Evolutionary conservation across 2,888 invertebrate species (phyloP).

Genomic region (Caenorhabditis sp.): DNA sequence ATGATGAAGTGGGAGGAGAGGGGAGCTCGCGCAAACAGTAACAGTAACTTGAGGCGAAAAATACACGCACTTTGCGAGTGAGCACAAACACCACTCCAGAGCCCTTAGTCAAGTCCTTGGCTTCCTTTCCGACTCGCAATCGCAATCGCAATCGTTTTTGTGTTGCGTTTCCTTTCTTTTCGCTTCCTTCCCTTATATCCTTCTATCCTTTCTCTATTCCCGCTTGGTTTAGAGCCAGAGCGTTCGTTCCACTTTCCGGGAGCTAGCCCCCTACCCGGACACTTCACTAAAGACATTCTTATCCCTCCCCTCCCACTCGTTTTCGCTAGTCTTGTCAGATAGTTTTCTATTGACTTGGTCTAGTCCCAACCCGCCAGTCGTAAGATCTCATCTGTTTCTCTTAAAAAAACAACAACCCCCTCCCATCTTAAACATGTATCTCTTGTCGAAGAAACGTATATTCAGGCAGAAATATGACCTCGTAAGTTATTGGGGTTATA

Average conservation of each 20-base stretch:
- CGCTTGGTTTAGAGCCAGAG: slow-evolving; percentile 45
- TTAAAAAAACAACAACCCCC: slow-evolving; percentile 8
- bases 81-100: slow-evolving; percentile 46
- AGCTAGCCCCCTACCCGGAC: slow-evolving; percentile 36
- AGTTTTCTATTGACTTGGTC: slow-evolving; percentile 55
- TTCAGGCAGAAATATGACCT: slow-evolving; percentile 60
- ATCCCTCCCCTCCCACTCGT: slow-evolving; percentile 26
- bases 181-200: too few relatives aligned
- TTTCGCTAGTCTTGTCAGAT: slow-evolving; percentile 55
- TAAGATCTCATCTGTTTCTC: slow-evolving; percentile 47
- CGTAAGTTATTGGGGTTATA: slow-evolving; percentile 30
- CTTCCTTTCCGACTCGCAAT: slow-evolving; percentile 8
- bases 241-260: slow-evolving; percentile 36
- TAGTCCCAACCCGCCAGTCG: slow-evolving; percentile 33
- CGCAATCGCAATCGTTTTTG: slow-evolving; percentile 14
- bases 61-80: slow-evolving; percentile 59
- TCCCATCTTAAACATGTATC: slow-evolving; percentile 55
- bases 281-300: slow-evolving; percentile 50
- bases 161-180: slow-evolving; percentile 28
- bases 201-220: too few relatives aligned
- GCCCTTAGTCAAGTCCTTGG: background rate
- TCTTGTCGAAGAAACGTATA: slow-evolving; percentile 63
- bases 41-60: slow-evolving; percentile 51
- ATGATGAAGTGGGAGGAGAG: slow-evolving; percentile 35
- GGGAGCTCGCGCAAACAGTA: slow-evolving; percentile 7